These are phyloP conservation scores for Rhynchophorus ferrugineus DNA, from an alignment of 1,140 invertebrate species.

Conservation along the genomic window DNA sequence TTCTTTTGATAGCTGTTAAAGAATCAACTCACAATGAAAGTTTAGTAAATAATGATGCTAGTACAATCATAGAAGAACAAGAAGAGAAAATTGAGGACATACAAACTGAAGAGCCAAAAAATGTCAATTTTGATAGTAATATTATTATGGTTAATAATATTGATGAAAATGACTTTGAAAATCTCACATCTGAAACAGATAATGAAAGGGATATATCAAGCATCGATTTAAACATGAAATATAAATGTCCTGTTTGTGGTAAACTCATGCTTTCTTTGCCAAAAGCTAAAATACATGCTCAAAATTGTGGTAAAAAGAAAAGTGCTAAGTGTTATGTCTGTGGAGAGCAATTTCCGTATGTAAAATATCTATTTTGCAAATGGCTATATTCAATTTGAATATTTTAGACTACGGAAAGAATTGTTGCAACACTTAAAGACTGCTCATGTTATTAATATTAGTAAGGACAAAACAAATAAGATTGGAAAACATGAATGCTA, in stretches of 20 bases:
- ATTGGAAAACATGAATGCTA: neutral
- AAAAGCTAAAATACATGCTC: slow-evolving; percentile 7
- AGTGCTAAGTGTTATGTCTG: slow-evolving; percentile 11
- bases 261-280: slow-evolving; percentile 6
- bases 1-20: neutral
- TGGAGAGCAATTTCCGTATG: slow-evolving; percentile 4
- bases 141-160: too few species aligned
- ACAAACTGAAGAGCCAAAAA: too few species aligned
- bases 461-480: neutral
- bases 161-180: too few species aligned
- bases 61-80: neutral
- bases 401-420: neutral
- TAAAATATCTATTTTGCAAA: neutral
- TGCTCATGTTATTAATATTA: neutral
- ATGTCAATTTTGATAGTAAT: too few species aligned
- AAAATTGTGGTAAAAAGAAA: slow-evolving; percentile 5
- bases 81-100: too few species aligned
- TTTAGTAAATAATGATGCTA: neutral
- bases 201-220: slow-evolving; percentile 4
- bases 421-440: slow-evolving; percentile 1
- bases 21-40: neutral
- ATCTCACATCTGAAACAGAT: slow-evolving; percentile 5
- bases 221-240: slow-evolving; percentile 12
- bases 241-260: slow-evolving; percentile 10
- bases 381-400: too few species aligned